These are phyloP conservation scores for Chitala chitala DNA, from an alignment of 2,113 vertebrate species.

Conservation along the genomic window DNA sequence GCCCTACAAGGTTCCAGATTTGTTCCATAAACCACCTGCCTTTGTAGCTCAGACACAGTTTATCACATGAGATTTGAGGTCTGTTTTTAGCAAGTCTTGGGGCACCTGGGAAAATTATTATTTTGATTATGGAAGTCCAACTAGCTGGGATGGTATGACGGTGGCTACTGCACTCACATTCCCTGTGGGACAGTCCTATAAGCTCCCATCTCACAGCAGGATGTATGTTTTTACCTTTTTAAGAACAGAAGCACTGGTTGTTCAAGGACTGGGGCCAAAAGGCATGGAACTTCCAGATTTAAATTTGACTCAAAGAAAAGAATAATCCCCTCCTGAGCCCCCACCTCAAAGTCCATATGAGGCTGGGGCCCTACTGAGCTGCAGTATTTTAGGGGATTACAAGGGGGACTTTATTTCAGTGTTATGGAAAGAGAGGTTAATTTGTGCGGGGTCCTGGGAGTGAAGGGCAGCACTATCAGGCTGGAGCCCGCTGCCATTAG, in stretches of 20 bases:
- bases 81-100: not conserved
- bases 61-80: too few species aligned
- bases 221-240: constrained; percentile 16
- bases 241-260: constrained; percentile 15
- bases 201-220: constrained; percentile 12
- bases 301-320: constrained; percentile 38
- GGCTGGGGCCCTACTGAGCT: not conserved
- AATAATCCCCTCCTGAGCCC: constrained; percentile 33
- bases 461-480: not conserved
- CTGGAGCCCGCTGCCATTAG: not conserved
- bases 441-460: not conserved
- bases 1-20: too few species aligned
- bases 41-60: too few species aligned
- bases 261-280: constrained; percentile 20
- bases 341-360: constrained; percentile 12
- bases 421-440: constrained; percentile 13
- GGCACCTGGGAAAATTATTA: constrained; percentile 1
- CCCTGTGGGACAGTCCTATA: constrained; percentile 16
- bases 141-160: constrained; percentile 9
- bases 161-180: not conserved
- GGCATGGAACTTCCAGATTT: constrained; percentile 14
- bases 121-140: not conserved
- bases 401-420: constrained; percentile 6
- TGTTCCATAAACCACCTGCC: too few species aligned
- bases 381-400: not conserved